Evolutionary conservation across 2,888 invertebrate species (phyloP).

Genomic region (Alloplasta piceator): DNA sequence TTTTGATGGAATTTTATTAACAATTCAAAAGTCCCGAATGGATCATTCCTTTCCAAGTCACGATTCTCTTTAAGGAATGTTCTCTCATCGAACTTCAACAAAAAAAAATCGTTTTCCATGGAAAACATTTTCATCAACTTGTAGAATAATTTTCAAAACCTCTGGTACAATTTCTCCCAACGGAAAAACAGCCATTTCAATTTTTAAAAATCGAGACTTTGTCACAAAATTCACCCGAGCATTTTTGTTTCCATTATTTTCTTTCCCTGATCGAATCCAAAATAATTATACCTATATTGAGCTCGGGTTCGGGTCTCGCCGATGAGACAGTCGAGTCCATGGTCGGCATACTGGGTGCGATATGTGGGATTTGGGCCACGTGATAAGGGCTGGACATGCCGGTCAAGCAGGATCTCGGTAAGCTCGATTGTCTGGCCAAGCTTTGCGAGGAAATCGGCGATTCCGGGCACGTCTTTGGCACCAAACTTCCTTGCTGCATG

Average conservation of each 20-base stretch:
- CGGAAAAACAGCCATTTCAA: neutral
- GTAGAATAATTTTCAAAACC: neutral
- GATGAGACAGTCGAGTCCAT: conserved; percentile 83
- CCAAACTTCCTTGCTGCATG: conserved; percentile 83
- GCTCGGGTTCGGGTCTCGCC: conserved; percentile 87
- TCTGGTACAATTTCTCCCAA: neutral
- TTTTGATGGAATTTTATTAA: too few species aligned
- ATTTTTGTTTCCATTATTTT: neutral
- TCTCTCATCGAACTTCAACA: too few species aligned
- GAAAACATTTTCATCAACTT: conserved; percentile 1
- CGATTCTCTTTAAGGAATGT: too few species aligned
- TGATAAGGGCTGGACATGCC: conserved; percentile 76
- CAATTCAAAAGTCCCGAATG: too few species aligned
- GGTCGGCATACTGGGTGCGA: conserved; percentile 80
- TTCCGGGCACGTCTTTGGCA: conserved; percentile 84
- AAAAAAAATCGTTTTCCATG: too few species aligned
- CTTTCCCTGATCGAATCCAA: neutral
- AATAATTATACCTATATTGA: conserved; percentile 87
- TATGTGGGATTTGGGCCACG: conserved; percentile 76
- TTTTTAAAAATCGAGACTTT: neutral
- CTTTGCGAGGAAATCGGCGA: conserved; percentile 83
- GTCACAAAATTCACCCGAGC: neutral
- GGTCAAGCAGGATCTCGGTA: conserved; percentile 62
- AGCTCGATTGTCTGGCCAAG: conserved; percentile 63
- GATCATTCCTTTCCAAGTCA: too few species aligned